Evolutionary conservation across 1,140 invertebrate genomes (phyloP).

Genomic region (Acromyrmex echinatior): DNA sequence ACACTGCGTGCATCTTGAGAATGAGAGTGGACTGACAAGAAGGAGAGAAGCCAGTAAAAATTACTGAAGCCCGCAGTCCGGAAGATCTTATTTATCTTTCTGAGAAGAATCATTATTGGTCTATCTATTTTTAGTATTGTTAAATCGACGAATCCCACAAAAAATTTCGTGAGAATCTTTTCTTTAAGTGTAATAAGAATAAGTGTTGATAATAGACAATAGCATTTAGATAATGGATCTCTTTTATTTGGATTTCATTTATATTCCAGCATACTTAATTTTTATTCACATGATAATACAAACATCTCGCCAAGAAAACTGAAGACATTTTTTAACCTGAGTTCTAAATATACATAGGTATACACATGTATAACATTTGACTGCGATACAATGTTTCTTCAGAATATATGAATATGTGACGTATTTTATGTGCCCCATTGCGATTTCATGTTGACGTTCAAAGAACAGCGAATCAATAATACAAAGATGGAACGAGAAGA

Average conservation of each 20-base stretch:
- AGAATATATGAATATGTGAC: neutral
- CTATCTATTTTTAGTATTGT: constrained; percentile 11
- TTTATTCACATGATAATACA: neutral
- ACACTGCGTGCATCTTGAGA: constrained; percentile 11
- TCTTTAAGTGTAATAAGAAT: neutral
- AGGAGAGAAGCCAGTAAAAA: neutral
- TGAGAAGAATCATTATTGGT: constrained; percentile 16
- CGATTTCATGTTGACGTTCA: neutral
- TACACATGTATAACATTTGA: too few species aligned
- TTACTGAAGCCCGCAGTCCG: neutral
- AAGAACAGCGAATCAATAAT: constrained; percentile 15
- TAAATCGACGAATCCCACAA: neutral
- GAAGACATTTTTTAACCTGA: neutral
- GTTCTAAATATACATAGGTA: neutral
- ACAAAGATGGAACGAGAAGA: neutral
- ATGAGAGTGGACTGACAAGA: neutral
- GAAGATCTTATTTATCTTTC: neutral
- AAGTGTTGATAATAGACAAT: neutral
- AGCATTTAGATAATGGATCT: neutral
- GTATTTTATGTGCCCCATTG: constrained; percentile 11
- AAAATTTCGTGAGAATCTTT: neutral
- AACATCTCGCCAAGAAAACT: neutral
- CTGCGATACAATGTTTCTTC: constrained; percentile 9
- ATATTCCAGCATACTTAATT: neutral
- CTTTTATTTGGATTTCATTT: neutral